Conservation (phyloP, 2,113 vertebrate species). For the Campylorhamphus procurvoides region DNA sequence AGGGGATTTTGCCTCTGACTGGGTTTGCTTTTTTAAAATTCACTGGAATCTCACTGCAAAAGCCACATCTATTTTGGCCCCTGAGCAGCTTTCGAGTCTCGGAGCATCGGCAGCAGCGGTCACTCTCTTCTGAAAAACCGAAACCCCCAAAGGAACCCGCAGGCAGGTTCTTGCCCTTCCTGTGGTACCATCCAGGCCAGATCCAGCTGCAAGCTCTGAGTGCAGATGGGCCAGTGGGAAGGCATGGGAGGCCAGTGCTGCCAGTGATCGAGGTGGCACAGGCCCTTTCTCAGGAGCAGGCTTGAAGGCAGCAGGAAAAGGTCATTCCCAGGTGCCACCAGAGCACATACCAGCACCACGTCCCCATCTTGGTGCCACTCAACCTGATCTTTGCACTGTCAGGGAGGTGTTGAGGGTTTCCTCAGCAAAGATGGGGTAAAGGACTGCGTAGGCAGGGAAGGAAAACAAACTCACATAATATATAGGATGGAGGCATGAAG, state of each 20-base stretch:
- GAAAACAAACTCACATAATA: background rate
- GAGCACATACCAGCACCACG: background rate
- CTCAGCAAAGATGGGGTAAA: no score
- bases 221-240: accelerated
- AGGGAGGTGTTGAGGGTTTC: background rate
- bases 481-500: background rate
- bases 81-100: background rate
- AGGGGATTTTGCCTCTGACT: background rate
- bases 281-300: background rate
- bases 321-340: background rate
- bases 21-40: background rate
- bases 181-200: accelerated
- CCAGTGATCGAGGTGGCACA: accelerated
- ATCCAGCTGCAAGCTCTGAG: accelerated
- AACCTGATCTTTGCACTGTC: background rate
- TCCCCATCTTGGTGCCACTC: background rate
- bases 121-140: background rate
- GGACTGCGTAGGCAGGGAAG: background rate
- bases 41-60: conserved; percentile 28
- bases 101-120: background rate
- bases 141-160: background rate
- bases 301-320: background rate
- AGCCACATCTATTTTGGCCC: conserved; percentile 6
- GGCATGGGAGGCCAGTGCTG: accelerated
- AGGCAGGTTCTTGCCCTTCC: background rate